Conservation (phyloP, 2,113 vertebrate species). For the Larimichthys polyactis region DNA sequence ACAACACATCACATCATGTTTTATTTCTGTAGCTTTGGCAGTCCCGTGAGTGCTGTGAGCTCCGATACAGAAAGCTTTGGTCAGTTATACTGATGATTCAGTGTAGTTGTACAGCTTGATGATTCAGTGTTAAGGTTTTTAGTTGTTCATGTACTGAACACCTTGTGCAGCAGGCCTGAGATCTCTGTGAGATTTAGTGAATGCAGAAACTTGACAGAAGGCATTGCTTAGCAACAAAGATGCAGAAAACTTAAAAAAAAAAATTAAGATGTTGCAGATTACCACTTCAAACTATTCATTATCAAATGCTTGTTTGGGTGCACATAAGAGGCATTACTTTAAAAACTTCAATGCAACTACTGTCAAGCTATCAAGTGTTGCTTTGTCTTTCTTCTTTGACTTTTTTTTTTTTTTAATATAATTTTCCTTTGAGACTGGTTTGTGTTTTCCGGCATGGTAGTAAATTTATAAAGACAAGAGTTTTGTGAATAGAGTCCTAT, state of each 20-base stretch:
- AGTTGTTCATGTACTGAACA: not conserved
- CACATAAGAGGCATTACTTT: not conserved
- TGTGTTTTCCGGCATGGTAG: not conserved
- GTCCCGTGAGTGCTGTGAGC: not conserved
- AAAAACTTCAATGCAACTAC: not conserved
- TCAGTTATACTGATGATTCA: not conserved
- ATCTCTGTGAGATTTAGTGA: not conserved
- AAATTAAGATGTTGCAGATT: not conserved
- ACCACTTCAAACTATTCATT: not conserved
- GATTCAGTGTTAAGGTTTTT: not conserved
- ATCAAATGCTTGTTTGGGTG: not conserved
- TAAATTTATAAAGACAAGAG: conserved; percentile 3
- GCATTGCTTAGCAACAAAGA: not conserved
- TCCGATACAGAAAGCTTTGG: not conserved
- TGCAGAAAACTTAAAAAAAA: not conserved
- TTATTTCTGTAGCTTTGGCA: not conserved
- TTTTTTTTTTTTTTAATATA: not conserved
- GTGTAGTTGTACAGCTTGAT: not conserved
- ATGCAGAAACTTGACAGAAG: not conserved
- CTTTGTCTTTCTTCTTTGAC: not conserved
- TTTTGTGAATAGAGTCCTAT: conserved; percentile 23
- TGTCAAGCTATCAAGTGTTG: not conserved
- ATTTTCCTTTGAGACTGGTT: not conserved
- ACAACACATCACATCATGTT: not conserved
- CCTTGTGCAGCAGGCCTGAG: not conserved